These are phyloP conservation scores for Meandrusa payeni DNA, from an alignment of 2,888 invertebrate species.

Conservation along the genomic window DNA sequence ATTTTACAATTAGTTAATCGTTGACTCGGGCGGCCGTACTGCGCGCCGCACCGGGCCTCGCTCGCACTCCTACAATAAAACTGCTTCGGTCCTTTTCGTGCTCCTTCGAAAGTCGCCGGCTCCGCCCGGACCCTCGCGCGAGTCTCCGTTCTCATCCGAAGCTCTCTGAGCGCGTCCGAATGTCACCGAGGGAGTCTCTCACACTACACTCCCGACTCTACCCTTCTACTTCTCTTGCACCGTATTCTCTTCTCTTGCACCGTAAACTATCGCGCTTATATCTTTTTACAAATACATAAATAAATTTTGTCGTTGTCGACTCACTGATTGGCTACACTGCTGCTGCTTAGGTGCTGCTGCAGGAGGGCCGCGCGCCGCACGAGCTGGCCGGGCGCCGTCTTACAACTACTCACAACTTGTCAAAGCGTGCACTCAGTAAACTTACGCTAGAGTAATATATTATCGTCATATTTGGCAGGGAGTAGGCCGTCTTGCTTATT, in stretches of 20 bases:
- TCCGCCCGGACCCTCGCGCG: too few relatives aligned
- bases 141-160: too few relatives aligned
- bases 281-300: slow-evolving; percentile 6
- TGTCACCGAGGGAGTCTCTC: too few relatives aligned
- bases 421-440: slow-evolving; percentile 11
- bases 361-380: not conserved
- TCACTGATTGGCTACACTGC: too few relatives aligned
- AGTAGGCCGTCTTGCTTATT: slow-evolving; percentile 3
- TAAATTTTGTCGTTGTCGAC: slow-evolving; percentile 6
- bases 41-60: not conserved
- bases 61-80: not conserved
- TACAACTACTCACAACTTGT: not conserved
- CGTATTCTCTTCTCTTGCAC: too few relatives aligned
- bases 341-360: too few relatives aligned
- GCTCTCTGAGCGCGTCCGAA: too few relatives aligned
- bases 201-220: too few relatives aligned
- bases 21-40: slow-evolving; percentile 46
- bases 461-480: slow-evolving; percentile 6
- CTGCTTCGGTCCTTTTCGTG: slow-evolving; percentile 10
- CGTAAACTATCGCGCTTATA: slow-evolving; percentile 3
- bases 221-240: too few relatives aligned
- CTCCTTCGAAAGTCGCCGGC: slow-evolving; percentile 2
- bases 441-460: slow-evolving; percentile 10
- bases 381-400: too few relatives aligned
- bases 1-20: slow-evolving; percentile 53